Base-by-base conservation (phyloP, 2,113 vertebrate genomes). In the Gallinago jamesoni region DNA sequence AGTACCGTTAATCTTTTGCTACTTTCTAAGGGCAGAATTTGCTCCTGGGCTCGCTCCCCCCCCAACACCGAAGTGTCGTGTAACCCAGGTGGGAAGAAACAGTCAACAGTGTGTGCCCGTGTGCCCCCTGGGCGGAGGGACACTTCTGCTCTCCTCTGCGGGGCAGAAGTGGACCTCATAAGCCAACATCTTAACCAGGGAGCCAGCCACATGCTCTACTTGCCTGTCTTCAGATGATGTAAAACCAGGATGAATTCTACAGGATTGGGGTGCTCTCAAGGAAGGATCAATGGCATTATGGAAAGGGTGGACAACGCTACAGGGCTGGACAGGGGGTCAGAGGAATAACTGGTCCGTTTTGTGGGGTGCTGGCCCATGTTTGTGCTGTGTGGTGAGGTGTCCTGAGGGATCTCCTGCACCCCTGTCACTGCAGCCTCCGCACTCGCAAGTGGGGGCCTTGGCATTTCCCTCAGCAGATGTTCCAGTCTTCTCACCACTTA, bases 101-200 rank as follows among this genome's bases (percentile, higher is more conserved):
- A 5, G 15, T 25, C 35, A 13, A 13, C 45, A 14, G 66, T 1
- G 8, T 6, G n/a, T 56, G 48, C 41, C 41, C 6, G 2, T 1
- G 1, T 21, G 14, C 64, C 25, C 52, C 27, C 52, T 10, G 9
- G 27, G 27, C 52, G 30, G 52, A 53, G 52, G 52, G 27, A 30
- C 9, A 2, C 24, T 12, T 24, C 39, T 47, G 52, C 50, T 12
- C 37, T 25, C 30, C 37, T 23, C 18, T 3, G 9, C 2, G 8
- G n/a, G 66, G 25, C 30, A 43, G 5, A 77, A 74, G 23, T 2
- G 24, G 50, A 14, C 45, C 15, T 12, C 35, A 9, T 55, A 10
- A 66, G 64, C 64, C 14, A 27, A 24, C 23, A 55, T 21, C 10
- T 22, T 20, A n/a, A 28, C 23, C 13, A 30, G 48, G 48, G n/a